These are phyloP conservation scores for Rhinichthys osculus DNA, from an alignment of 2,797 vertebrate genomes.

Conservation along the genomic window DNA sequence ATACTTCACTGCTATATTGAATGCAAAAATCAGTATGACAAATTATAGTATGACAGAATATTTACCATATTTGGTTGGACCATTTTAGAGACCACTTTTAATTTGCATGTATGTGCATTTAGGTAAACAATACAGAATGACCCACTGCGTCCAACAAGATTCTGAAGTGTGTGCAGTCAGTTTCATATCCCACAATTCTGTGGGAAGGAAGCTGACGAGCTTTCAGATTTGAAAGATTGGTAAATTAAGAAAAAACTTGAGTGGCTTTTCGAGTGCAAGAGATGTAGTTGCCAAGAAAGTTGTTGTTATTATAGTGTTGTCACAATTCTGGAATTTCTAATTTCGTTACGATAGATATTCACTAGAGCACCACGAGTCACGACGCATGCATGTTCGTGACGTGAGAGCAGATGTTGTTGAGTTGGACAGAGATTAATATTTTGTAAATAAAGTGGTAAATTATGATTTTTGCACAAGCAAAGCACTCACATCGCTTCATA, in stretches of 20 bases:
- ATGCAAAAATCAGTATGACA: not conserved
- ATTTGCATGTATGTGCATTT: not conserved
- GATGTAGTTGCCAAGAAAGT: not conserved
- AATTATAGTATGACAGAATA: not conserved
- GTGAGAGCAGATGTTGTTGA: not conserved
- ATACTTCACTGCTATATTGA: not conserved
- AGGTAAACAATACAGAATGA: not conserved
- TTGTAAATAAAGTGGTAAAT: not conserved
- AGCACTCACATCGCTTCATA: not conserved
- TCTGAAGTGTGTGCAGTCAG: not conserved
- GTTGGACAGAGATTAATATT: not conserved
- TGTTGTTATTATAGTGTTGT: not conserved
- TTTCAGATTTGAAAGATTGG: not conserved
- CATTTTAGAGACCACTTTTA: not conserved
- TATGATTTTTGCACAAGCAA: not conserved
- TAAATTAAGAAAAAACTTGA: not conserved
- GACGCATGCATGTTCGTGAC: accelerated
- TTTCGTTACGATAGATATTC: not conserved
- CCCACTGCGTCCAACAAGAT: not conserved
- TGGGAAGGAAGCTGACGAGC: not conserved
- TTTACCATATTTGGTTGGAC: not conserved
- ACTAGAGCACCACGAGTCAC: not conserved
- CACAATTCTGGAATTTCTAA: not conserved
- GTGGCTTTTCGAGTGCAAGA: not conserved
- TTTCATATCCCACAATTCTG: not conserved